Base-by-base conservation (phyloP, 2,888 invertebrate genomes). In the Agrenia bidenticulata region DNA sequence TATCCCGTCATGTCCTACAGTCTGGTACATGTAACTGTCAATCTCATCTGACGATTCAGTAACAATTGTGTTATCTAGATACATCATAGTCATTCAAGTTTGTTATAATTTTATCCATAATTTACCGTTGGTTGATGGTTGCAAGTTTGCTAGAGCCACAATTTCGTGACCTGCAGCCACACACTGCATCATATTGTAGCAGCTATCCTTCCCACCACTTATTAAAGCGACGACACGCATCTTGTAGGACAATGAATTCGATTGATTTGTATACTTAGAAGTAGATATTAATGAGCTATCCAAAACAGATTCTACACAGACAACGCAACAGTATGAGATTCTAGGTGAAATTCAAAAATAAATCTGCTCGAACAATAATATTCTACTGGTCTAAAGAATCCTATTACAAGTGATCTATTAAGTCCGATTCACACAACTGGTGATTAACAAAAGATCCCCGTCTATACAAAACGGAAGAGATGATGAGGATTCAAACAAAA, bases 1-100 rank as follows among this genome's bases (percentile, higher is more conserved):
- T 72, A 99, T 89, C 19, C 93, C 94, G 83, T 96, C 92, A 80
- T 95, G 93, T 0, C 98, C 99, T 62, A 99, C 98, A 58, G 96
- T 96, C 84, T 99, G 99, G 80, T 97, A 99, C 99, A 99, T 99
- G 80, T 92, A 98, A 79, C 95, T 95, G 81, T 97, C 96, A 77
- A 94, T 80, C 81, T 96, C 96, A 85, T 90, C 90, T 89, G 80
- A 45, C 15, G 15, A 17, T n/a, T 23, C 7, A 57, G 21, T 32
- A 32, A 26, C 26, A 9, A 56, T 32, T 32, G n/a, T 5, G 9
- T 32, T n/a, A 37, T 11, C 39, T 15, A n/a, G 21, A 58, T 26
- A 58, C 4, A 23, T 32, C 59, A 32, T 23, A 59, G n/a, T n/a
- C n/a, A 11, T 59, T 61, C 15, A 51, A 49, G 27, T 32, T 51